Evolutionary conservation across 2,888 invertebrate genomes (phyloP).

Genomic region (Eledona agricola): DNA sequence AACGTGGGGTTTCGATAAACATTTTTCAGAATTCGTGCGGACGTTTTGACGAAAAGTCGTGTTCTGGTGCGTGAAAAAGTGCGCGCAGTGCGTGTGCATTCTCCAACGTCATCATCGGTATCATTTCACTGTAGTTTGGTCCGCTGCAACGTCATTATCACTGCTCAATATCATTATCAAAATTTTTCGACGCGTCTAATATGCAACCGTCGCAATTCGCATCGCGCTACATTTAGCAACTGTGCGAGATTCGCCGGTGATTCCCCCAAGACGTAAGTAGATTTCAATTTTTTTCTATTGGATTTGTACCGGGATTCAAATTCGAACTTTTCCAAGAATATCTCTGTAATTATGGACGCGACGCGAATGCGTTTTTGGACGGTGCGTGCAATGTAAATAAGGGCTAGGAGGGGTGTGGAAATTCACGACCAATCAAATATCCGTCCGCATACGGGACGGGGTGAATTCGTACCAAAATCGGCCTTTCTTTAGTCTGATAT

Average conservation of each 20-base stretch:
- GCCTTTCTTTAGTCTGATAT: slow-evolving; percentile 41
- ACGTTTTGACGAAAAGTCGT: slow-evolving; percentile 61
- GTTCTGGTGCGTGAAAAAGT: slow-evolving; percentile 57
- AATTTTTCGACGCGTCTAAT: background rate
- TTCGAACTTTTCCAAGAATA: background rate
- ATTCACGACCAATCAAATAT: slow-evolving; percentile 53
- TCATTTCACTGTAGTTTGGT: slow-evolving; percentile 47
- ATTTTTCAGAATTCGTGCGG: slow-evolving; percentile 62
- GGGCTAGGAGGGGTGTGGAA: slow-evolving; percentile 50
- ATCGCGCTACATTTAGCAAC: slow-evolving; percentile 12
- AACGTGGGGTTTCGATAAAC: slow-evolving; percentile 57
- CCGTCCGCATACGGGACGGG: slow-evolving; percentile 59
- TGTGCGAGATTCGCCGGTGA: slow-evolving; percentile 7
- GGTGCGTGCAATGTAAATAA: slow-evolving; percentile 47
- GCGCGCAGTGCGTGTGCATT: slow-evolving; percentile 55
- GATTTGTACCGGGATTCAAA: background rate
- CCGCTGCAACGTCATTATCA: slow-evolving; percentile 45
- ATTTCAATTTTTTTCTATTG: slow-evolving; percentile 15
- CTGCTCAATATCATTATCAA: slow-evolving; percentile 31
- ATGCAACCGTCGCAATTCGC: slow-evolving; percentile 1
- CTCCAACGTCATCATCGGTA: slow-evolving; percentile 42
- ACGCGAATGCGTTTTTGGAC: slow-evolving; percentile 29
- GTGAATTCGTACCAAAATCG: slow-evolving; percentile 53
- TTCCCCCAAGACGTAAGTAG: slow-evolving; percentile 20
- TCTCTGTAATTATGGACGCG: slow-evolving; percentile 8